Conservation (phyloP, 2,113 vertebrate species). For the Notothenia coriiceps region DNA sequence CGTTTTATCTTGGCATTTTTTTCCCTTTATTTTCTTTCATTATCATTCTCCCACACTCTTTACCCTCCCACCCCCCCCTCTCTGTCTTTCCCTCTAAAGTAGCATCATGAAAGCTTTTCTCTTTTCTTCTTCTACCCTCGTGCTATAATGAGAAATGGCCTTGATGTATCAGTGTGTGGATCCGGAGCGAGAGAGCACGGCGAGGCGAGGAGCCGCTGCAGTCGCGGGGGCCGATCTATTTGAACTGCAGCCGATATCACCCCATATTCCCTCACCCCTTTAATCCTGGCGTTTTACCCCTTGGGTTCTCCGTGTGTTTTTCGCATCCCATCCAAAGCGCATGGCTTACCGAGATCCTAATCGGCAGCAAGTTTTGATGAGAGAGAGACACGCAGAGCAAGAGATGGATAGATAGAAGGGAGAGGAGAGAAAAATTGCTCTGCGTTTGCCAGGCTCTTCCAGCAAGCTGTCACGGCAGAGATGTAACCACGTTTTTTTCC, state of each 20-base stretch:
- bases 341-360: slow-evolving; percentile 77
- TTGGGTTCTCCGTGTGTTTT: slow-evolving; percentile 76
- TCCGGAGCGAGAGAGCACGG: slow-evolving; percentile 65
- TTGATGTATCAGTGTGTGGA: slow-evolving; percentile 81
- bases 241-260: slow-evolving; percentile 69
- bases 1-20: slow-evolving; percentile 49
- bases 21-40: slow-evolving; percentile 53
- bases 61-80: slow-evolving; percentile 30
- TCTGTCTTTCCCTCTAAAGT: slow-evolving; percentile 66
- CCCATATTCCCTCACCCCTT: slow-evolving; percentile 68
- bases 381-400: slow-evolving; percentile 45
- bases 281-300: slow-evolving; percentile 80
- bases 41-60: slow-evolving; percentile 55
- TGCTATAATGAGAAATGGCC: slow-evolving; percentile 80
- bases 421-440: slow-evolving; percentile 55
- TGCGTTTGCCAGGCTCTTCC: slow-evolving; percentile 70
- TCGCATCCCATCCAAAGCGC: slow-evolving; percentile 69
- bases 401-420: slow-evolving; percentile 59
- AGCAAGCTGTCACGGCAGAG: slow-evolving; percentile 79
- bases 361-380: slow-evolving; percentile 77
- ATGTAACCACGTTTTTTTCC: slow-evolving; percentile 68
- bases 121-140: slow-evolving; percentile 39
- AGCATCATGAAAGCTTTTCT: slow-evolving; percentile 74
- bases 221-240: slow-evolving; percentile 64
- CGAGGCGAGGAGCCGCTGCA: slow-evolving; percentile 61